Base-by-base conservation (phyloP, 2,888 invertebrate genomes). In the Eilema griseolum region DNA sequence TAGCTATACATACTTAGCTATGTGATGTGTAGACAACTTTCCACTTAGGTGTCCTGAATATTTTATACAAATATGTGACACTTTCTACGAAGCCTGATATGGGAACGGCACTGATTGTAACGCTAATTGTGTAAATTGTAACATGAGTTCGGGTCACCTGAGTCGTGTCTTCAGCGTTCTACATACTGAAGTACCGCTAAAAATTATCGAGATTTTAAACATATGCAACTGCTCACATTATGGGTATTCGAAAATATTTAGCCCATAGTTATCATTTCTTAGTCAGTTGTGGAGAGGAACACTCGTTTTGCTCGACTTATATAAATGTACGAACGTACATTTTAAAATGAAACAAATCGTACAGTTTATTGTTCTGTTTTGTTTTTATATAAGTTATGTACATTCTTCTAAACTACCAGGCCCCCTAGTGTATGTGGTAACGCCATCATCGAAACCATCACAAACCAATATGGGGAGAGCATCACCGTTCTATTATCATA, bases 111-210 rank as follows among this genome's bases (percentile, higher is more conserved):
- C 90, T 90, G 86, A 89, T 90, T 86, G 87, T 84, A 81, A 80
- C 83, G 92, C 91, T 95, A 95, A 94, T 87, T 87, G 91, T 93
- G 93, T 89, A 91, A 95, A 95, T 93, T 93, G 89, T 87, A 87
- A 84, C 84, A 83, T 77, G 77, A 83, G 82, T 86, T 83, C 81
- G 85, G 92, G 89, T 90, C 91, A 89, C 86, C 84, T 79, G 81
- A 83, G 85, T 93, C 94, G 94, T 94, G 94, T 84, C 80, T 86
- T 83, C 83, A 83, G 69, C 83, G 94, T 90, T 88, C 95, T 81
- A 95, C 91, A 93, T 94, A 89, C 86, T 80, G 67, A 72, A 86
- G 90, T 93, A 94, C 95, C 95, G 95, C 92, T 91, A 94, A 85
- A 86, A 95, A 95, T 95, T 95, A 95, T 89, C 94, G 86, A 89